phyloP scores from a whole-genome alignment of 2,888 invertebrate genomes.

The Temnothorax rugatulus region DNA sequence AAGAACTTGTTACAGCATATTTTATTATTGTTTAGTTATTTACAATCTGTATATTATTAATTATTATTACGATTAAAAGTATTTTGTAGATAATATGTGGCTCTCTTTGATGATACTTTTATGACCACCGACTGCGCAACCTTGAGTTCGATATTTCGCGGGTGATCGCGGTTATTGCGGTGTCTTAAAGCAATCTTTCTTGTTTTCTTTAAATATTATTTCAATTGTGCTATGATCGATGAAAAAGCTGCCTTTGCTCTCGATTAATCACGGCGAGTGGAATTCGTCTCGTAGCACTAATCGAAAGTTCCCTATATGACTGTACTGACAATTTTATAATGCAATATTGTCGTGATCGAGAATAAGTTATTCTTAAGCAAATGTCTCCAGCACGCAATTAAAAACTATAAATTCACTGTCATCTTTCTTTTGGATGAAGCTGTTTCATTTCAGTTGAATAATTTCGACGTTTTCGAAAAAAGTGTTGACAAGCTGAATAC shows the following conservation, averaged over 20 bases:
- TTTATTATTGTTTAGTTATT: conserved; percentile 86
- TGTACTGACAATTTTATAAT: conserved; percentile 57
- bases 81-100: conserved; percentile 85
- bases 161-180: not conserved
- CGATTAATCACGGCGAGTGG: conserved; percentile 21
- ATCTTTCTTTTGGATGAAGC: not conserved
- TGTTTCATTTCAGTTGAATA: conserved; percentile 11
- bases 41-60: conserved; percentile 86
- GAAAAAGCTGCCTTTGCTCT: conserved; percentile 47
- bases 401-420: conserved; percentile 17
- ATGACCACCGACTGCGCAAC: conserved; percentile 45
- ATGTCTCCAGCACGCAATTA: conserved; percentile 1
- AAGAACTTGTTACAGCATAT: conserved; percentile 85
- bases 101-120: conserved; percentile 53
- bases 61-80: conserved; percentile 86
- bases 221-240: conserved; percentile 40
- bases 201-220: not conserved
- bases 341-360: conserved; percentile 25
- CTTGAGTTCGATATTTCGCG: conserved; percentile 15
- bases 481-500: not conserved
- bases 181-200: not conserved
- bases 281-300: conserved; percentile 56
- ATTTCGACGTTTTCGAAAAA: not conserved
- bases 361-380: conserved; percentile 14
- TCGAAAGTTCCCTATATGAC: conserved; percentile 28